Evolutionary conservation across 2,797 vertebrate genomes (phyloP), one percentile per base, ranked within the genome.

Genomic region (Passerculus sandwichensis): DNA sequence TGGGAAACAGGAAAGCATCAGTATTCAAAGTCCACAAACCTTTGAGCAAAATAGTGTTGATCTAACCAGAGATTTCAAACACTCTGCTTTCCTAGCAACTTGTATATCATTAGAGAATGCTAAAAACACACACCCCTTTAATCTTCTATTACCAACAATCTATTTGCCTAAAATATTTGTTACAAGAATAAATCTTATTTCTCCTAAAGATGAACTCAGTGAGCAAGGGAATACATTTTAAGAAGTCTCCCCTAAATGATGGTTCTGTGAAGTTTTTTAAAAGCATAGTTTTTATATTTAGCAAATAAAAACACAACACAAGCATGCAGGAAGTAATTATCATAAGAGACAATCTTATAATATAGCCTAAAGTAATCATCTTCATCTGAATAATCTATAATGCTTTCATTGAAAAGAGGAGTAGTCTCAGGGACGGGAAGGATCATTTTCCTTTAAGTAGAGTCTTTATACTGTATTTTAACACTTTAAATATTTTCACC

Each of bases 21-120:
- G 97, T 98, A 98, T 98, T 98, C 98, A 98, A 98, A 98, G 98
- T 98, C 98, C 98, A 98, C 98, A 98, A 98, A 98, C 96, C 98
- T 98, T 97, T 97, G 96, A 98, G 98, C 98, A 95, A 98, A 97
- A 97, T 81, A 97, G 82, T 97, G 98, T 98, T 97, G 98, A 98
- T 98, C 97, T 97, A 98, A 97, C 97, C 87, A 97, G 97, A 98
- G 98, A 98, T 98, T 98, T 97, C 97, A 97, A 97, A 96, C 91
- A 92, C 89, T 82, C 94, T 96, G 91, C 96, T 97, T 97, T 97
- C 96, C 96, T 96, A 95, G 95, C 71, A 95, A 94, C 96, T 96
- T 95, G 91, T 97, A 95, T 97, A 97, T 98, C 97, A 97, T 98
- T 98, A 98, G 85, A 97, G 96, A 97, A 97, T 97, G 94, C 95